phyloP scores from a whole-genome alignment of 1,140 invertebrate species.

The Littorina saxatilis region DNA sequence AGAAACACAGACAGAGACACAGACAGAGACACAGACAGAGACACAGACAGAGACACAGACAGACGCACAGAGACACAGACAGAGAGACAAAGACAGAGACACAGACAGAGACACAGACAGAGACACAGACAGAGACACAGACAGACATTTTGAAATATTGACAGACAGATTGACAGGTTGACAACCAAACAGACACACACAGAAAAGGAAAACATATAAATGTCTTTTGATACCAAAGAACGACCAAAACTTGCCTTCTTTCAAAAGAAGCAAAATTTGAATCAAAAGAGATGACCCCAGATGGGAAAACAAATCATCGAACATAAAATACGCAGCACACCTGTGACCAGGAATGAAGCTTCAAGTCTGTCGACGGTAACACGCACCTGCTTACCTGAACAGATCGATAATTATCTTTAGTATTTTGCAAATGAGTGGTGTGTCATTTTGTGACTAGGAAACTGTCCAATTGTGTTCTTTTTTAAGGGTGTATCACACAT shows the following conservation, averaged over 20 bases:
- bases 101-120: neutral
- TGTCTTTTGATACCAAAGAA: neutral
- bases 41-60: neutral
- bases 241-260: neutral
- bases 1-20: no score
- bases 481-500: no score
- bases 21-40: neutral
- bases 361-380: neutral
- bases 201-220: neutral
- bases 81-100: no score
- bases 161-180: slow-evolving; percentile 1
- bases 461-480: no score
- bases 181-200: slow-evolving; percentile 13
- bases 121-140: neutral
- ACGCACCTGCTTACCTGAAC: no score
- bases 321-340: no score
- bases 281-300: no score
- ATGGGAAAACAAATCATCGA: no score
- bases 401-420: no score
- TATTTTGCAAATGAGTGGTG: no score
- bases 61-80: no score
- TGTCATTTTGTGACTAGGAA: no score
- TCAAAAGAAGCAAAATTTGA: neutral
- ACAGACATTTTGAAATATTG: slow-evolving; percentile 1
- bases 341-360: neutral